phyloP scores from a whole-genome alignment of 2,888 invertebrate species.

The Mimachlamys varia region DNA sequence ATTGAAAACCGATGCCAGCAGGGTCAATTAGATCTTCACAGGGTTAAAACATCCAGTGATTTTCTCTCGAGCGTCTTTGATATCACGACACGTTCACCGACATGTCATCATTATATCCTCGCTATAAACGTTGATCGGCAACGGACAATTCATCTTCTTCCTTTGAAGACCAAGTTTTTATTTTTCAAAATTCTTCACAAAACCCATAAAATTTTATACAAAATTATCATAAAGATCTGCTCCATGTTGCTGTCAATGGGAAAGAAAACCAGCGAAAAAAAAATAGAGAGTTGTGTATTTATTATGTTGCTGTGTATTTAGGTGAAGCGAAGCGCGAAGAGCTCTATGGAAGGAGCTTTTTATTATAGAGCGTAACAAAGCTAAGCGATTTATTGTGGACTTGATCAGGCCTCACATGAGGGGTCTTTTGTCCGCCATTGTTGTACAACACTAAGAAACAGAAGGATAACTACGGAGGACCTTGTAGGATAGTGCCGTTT shows the following conservation, averaged over 20 bases:
- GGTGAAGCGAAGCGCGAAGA: slow-evolving; percentile 2
- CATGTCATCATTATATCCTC: neutral
- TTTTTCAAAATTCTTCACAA: neutral
- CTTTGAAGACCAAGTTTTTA: neutral
- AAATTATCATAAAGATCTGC: slow-evolving; percentile 13
- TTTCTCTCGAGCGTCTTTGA: slow-evolving; percentile 7
- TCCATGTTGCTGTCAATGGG: neutral
- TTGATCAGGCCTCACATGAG: slow-evolving; percentile 16
- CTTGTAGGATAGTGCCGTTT: neutral
- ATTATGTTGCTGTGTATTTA: slow-evolving; percentile 25
- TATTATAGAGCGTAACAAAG: slow-evolving; percentile 35
- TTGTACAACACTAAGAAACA: slow-evolving; percentile 36
- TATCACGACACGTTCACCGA: neutral
- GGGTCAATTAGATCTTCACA: slow-evolving; percentile 16
- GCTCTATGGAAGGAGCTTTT: neutral
- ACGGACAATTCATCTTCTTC: neutral
- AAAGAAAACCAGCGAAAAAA: slow-evolving; percentile 6
- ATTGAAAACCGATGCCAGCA: slow-evolving; percentile 18
- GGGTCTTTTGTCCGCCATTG: slow-evolving; percentile 32
- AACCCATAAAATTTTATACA: slow-evolving; percentile 33
- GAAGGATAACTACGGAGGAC: slow-evolving; percentile 18
- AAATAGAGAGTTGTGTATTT: slow-evolving; percentile 17
- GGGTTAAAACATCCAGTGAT: neutral
- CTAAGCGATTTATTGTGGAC: slow-evolving; percentile 36
- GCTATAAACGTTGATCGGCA: neutral